phyloP scores from a whole-genome alignment of 2,113 vertebrate species.

The Hippocampus comes region DNA sequence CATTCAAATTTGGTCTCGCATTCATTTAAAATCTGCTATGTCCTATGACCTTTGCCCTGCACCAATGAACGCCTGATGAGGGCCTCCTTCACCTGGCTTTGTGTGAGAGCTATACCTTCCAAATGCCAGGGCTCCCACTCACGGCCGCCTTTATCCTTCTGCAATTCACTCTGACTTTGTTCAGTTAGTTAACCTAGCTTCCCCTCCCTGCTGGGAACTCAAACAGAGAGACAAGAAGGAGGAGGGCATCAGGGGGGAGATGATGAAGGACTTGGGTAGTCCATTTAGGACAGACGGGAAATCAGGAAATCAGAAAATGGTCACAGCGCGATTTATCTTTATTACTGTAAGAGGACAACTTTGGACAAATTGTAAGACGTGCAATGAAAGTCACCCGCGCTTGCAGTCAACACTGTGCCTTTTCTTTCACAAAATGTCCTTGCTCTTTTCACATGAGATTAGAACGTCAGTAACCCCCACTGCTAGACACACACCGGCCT shows the following conservation, averaged over 20 bases:
- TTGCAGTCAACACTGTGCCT: conserved; percentile 5
- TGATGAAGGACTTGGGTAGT: conserved; percentile 13
- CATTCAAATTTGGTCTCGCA: conserved; percentile 64
- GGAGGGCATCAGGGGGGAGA: conserved; percentile 19
- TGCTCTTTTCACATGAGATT: conserved; percentile 39
- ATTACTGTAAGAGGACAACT: neutral
- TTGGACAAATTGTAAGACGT: conserved; percentile 16
- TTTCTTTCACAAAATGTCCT: neutral
- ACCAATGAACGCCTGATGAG: conserved; percentile 64
- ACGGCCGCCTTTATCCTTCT: conserved; percentile 78
- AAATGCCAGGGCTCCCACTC: conserved; percentile 59
- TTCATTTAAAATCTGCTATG: conserved; percentile 82
- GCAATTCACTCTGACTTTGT: conserved; percentile 85
- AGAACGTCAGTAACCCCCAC: conserved; percentile 26
- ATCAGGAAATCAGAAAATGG: conserved; percentile 23
- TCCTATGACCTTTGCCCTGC: conserved; percentile 80
- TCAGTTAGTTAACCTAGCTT: conserved; percentile 92
- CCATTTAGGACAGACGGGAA: conserved; percentile 14
- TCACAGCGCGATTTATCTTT: neutral
- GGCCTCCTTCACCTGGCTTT: conserved; percentile 89
- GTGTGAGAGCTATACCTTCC: conserved; percentile 70
- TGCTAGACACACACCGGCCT: conserved; percentile 25
- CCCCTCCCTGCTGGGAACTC: conserved; percentile 82
- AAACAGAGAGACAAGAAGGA: conserved; percentile 51
- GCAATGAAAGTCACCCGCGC: conserved; percentile 8